phyloP scores from a whole-genome alignment of 1,140 invertebrate species.

The Drosophila neocordata region DNA sequence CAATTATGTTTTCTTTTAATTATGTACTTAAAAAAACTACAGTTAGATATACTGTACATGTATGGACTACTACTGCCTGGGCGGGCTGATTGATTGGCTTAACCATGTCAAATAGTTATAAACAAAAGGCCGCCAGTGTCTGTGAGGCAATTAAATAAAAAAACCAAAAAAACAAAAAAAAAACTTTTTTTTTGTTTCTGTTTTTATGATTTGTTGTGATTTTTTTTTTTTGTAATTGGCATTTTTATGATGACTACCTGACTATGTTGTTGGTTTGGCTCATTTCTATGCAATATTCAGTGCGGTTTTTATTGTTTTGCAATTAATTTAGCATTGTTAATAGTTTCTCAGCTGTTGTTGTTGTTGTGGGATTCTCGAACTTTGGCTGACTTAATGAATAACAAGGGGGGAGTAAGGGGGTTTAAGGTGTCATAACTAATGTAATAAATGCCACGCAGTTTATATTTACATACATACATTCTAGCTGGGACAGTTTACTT shows the following conservation, averaged over 20 bases:
- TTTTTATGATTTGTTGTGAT: constrained; percentile 74
- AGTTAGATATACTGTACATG: no score
- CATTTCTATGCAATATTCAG: constrained; percentile 68
- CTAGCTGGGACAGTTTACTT: constrained; percentile 17
- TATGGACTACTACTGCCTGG: no score
- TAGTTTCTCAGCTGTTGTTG: no score
- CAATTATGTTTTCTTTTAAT: constrained; percentile 31
- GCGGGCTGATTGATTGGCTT: constrained; percentile 15
- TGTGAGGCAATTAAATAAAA: constrained; percentile 60
- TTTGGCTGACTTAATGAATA: background rate
- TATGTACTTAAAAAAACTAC: no score
- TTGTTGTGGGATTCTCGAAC: constrained; percentile 4
- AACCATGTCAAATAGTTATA: constrained; percentile 33
- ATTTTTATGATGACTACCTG: constrained; percentile 72
- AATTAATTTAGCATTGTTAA: constrained; percentile 72
- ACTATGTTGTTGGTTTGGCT: constrained; percentile 42
- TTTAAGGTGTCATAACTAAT: constrained; percentile 68
- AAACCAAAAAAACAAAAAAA: no score
- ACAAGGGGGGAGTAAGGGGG: background rate
- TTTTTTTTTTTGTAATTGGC: constrained; percentile 72
- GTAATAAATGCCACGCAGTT: constrained; percentile 68
- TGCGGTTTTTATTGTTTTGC: constrained; percentile 65
- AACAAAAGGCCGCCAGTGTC: constrained; percentile 29
- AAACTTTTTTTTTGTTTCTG: constrained; percentile 43
- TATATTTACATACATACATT: constrained; percentile 6